Base-by-base conservation (phyloP, 2,113 vertebrate genomes). In the Vidua macroura region DNA sequence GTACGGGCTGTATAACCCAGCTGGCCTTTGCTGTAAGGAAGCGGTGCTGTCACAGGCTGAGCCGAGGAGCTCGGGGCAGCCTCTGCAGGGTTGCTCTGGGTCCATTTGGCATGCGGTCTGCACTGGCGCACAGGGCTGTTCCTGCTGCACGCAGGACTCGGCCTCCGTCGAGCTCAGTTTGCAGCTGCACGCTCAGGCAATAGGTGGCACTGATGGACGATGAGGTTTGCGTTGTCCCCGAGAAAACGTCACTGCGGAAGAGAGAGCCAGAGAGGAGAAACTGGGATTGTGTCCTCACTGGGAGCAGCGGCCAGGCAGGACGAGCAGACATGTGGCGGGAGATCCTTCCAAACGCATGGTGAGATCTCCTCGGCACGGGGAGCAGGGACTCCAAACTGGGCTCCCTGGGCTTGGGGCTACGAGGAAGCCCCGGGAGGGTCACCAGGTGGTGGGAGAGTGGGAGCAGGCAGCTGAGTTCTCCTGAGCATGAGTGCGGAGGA, bases 251-350 rank as follows among this genome's bases (percentile, higher is more conserved):
- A 81, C 35, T 31, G 46, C 77, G 12, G 24, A 88, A 48, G 59
- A 33, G 88, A 56, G 62, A 70, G 49, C 8, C 10, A 24, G 58
- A 15, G 72, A 60, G 52, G n/a, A 69, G 69, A 33, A 22, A 4
- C 7, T 5, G n/a, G 35, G 13, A 15, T 19, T 24, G 51, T 30
- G 49, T 46, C 18, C 23, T 15, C 4, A 0, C 37, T 18, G 5
- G 0, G 69, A 87, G 84, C 73, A 55, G 64, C 15, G 3, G 39
- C 46, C 51, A 20, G 39, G 14, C 13, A 3, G 59, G 46, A 88
- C 51, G 25, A 60, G 33, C 91, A 58, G 90, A 41, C n/a, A 97
- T 97, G 97, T 96, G 94, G 94, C 93, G 37, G 82, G 83, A 96
- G 7, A 14, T 41, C 43, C 76, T 97, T 78, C 44, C 90, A 24